Evolutionary conservation across 2,113 vertebrate genomes (phyloP).

Genomic region (Bos indicus): DNA sequence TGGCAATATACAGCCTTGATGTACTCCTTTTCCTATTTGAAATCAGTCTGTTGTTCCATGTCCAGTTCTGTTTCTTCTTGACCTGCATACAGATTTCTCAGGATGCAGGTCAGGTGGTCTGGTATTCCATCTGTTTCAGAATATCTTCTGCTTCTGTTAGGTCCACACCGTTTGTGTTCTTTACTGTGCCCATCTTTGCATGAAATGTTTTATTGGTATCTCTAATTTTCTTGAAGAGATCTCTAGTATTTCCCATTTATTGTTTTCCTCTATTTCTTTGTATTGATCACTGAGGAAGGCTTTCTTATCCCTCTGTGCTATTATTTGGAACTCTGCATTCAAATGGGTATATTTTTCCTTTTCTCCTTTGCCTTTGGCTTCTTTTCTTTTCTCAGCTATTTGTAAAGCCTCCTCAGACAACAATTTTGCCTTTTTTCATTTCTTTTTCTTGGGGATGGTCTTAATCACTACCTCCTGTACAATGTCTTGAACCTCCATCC

Average conservation of each 20-base stretch:
- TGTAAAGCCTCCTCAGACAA: background rate
- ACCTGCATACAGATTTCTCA: background rate
- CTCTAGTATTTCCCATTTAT: background rate
- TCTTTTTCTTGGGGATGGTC: background rate
- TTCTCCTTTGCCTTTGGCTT: background rate
- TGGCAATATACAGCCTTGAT: background rate
- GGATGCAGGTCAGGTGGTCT: accelerated
- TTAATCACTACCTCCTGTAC: background rate
- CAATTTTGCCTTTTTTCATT: background rate
- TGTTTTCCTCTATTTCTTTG: background rate
- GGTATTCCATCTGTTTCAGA: background rate
- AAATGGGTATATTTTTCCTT: background rate
- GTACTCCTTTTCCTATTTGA: background rate
- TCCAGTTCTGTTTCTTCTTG: background rate
- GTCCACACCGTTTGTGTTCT: background rate
- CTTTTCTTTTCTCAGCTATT: background rate
- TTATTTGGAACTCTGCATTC: background rate
- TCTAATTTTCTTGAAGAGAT: background rate
- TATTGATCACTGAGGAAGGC: background rate
- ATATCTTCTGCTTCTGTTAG: background rate
- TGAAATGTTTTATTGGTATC: background rate
- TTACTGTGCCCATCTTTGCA: background rate
- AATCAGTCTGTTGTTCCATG: background rate
- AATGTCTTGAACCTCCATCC: accelerated
- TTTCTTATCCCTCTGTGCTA: background rate